A percentile compares a stretch with the other conserved stretches of the same genome.
These are phyloP conservation scores for Cygnus atratus DNA, from an alignment of 2,113 vertebrate species.

Conservation along the genomic window DNA sequence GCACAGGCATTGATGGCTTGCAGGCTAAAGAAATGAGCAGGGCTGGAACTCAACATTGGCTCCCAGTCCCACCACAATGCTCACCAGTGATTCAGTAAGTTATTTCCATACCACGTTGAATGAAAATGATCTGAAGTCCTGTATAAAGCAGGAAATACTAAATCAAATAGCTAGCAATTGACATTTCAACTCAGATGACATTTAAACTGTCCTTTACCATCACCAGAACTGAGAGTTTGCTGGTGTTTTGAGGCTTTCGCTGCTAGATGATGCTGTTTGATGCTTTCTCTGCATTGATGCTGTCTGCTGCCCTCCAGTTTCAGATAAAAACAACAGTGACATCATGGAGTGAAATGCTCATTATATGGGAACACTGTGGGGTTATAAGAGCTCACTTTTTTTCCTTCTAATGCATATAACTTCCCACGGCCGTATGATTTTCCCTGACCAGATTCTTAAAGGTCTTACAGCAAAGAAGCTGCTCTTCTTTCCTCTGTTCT, in stretches of 20 bases:
- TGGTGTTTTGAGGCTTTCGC: background rate
- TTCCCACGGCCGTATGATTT: background rate
- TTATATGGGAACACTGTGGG: background rate
- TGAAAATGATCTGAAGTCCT: background rate
- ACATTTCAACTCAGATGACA: background rate
- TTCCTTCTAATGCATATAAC: background rate
- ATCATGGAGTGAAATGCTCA: accelerated
- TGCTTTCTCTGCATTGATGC: background rate
- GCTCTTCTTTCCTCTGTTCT: background rate
- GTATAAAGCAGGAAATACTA: background rate
- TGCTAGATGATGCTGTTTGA: background rate
- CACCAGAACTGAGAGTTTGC: background rate
- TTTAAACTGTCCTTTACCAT: background rate
- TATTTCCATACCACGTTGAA: background rate
- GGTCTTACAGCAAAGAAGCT: background rate
- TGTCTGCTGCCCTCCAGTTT: background rate
- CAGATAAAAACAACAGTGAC: background rate
- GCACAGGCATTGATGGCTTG: background rate
- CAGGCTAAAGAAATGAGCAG: background rate
- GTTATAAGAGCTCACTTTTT: background rate
- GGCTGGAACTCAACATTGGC: background rate
- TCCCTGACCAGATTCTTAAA: background rate
- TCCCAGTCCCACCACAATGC: background rate
- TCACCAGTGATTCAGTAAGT: background rate
- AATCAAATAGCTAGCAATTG: background rate